These are phyloP conservation scores for Tetragonula carbonaria DNA, from an alignment of 2,888 invertebrate species.

Conservation along the genomic window DNA sequence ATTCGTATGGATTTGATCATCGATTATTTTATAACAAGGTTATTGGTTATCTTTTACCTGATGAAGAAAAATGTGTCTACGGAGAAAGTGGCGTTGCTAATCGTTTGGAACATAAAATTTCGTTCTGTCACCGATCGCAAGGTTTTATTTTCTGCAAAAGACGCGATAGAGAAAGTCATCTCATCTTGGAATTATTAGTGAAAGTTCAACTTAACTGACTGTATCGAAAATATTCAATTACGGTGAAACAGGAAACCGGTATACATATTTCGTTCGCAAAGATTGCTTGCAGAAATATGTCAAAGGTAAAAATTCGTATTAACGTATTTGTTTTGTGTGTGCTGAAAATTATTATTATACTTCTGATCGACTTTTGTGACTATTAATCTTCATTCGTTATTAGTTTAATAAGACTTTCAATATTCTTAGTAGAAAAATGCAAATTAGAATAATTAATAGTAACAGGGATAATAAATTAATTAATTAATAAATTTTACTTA, in stretches of 20 bases:
- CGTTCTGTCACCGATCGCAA: slow-evolving; percentile 90
- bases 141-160: slow-evolving; percentile 90
- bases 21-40: no score
- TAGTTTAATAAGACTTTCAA: neutral
- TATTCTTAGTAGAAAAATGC: neutral
- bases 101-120: slow-evolving; percentile 91
- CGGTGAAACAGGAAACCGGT: slow-evolving; percentile 27
- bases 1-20: neutral
- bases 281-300: slow-evolving; percentile 41
- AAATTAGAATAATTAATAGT: neutral
- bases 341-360: neutral
- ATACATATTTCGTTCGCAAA: slow-evolving; percentile 25
- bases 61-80: slow-evolving; percentile 95
- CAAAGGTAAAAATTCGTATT: neutral
- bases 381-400: neutral
- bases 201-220: slow-evolving; percentile 42
- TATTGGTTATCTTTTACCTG: slow-evolving; percentile 85
- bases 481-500: no score
- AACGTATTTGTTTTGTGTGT: no score
- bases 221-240: slow-evolving; percentile 35
- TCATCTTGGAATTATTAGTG: slow-evolving; percentile 57
- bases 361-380: neutral
- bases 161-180: slow-evolving; percentile 71
- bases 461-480: no score
- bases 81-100: slow-evolving; percentile 93